These are phyloP conservation scores for Macroramphosus scolopax DNA, from an alignment of 2,797 vertebrate genomes.

Conservation along the genomic window DNA sequence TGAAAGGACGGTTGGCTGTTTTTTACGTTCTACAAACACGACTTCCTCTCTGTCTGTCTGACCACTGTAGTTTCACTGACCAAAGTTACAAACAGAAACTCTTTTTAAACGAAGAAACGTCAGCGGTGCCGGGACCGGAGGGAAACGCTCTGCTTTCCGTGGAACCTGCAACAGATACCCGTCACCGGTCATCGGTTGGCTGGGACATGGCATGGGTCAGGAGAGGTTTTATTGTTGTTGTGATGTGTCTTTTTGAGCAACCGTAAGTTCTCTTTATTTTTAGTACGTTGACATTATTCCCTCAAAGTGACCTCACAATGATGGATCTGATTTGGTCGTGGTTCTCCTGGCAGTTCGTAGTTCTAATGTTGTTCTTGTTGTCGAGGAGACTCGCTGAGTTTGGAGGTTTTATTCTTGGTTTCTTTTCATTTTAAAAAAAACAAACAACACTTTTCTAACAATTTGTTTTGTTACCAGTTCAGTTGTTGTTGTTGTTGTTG, in stretches of 20 bases:
- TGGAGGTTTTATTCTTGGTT: slow-evolving; percentile 20
- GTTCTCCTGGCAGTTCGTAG: background rate
- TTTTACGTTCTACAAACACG: slow-evolving; percentile 33
- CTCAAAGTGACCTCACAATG: background rate
- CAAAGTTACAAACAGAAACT: slow-evolving; percentile 68
- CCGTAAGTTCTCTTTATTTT: slow-evolving; percentile 7
- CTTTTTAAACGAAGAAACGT: slow-evolving; percentile 62
- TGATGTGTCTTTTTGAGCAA: slow-evolving; percentile 66
- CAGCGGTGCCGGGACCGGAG: slow-evolving; percentile 53
- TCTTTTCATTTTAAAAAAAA: slow-evolving; percentile 11
- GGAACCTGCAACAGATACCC: slow-evolving; percentile 18
- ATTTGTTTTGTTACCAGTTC: slow-evolving; percentile 1
- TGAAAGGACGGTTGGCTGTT: slow-evolving; percentile 22
- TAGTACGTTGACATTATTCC: background rate
- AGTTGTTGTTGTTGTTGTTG: background rate
- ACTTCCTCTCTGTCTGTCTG: slow-evolving; percentile 42
- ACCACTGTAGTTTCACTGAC: slow-evolving; percentile 71
- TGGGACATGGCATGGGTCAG: slow-evolving; percentile 66
- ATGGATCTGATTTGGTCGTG: background rate
- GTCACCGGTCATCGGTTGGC: slow-evolving; percentile 21
- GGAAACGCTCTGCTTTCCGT: slow-evolving; percentile 44
- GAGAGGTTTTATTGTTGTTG: slow-evolving; percentile 67
- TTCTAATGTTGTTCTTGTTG: slow-evolving; percentile 9
- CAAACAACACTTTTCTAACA: background rate
- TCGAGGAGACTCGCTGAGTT: slow-evolving; percentile 21